These are phyloP conservation scores for Spizella passerina DNA, from an alignment of 2,797 vertebrate genomes.

Conservation along the genomic window DNA sequence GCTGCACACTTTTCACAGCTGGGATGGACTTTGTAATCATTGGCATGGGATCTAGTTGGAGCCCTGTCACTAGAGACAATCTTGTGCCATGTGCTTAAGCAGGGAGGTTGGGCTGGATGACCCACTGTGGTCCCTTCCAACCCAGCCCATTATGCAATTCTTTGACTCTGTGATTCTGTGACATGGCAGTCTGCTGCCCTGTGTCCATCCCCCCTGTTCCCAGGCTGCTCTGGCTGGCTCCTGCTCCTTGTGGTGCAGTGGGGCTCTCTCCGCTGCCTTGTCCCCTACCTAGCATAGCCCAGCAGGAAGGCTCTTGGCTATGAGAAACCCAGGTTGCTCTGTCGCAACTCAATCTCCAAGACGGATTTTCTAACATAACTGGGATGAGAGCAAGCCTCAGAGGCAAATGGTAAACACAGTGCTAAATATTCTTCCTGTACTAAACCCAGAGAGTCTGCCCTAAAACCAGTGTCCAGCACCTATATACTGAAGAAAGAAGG, in stretches of 20 bases:
- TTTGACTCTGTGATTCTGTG: not conserved
- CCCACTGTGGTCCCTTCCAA: not conserved
- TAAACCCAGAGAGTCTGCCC: not conserved
- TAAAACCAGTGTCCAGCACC: not conserved
- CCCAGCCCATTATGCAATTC: not conserved
- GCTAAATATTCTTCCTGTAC: not conserved
- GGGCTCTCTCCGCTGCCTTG: not conserved
- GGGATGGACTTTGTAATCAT: not conserved
- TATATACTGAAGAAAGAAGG: not conserved
- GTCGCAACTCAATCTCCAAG: not conserved
- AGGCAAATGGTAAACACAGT: not conserved
- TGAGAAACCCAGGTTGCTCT: not conserved
- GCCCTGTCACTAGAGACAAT: not conserved
- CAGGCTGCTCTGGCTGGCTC: not conserved
- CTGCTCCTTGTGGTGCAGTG: not conserved
- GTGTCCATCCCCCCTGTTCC: not conserved
- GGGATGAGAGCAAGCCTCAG: not conserved
- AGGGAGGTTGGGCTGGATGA: not conserved
- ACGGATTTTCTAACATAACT: not conserved
- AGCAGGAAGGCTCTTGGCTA: not conserved
- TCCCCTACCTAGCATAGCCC: not conserved
- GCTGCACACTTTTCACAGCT: not conserved
- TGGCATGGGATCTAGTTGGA: not conserved
- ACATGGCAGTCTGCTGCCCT: not conserved
- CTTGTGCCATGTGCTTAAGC: not conserved